A percentile compares a stretch with the other conserved stretches of the same genome.
phyloP scores from a whole-genome alignment of 2,888 invertebrate genomes.

The Perizoma affinitatum region DNA sequence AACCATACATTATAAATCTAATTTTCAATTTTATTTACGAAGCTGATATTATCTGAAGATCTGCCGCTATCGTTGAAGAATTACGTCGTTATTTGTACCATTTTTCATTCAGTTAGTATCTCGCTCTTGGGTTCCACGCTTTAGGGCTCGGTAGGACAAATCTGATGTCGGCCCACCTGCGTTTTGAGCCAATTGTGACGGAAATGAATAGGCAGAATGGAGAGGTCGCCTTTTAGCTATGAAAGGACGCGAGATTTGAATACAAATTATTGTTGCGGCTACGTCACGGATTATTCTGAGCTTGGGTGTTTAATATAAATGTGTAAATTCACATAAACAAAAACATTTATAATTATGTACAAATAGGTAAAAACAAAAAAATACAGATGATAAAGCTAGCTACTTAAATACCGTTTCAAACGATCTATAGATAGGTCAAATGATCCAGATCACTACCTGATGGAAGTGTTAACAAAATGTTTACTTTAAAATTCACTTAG shows the following conservation, averaged over 20 bases:
- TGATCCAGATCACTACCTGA: no score
- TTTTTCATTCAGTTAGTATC: background rate
- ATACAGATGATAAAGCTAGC: no score
- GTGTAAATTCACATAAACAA: background rate
- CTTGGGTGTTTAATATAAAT: background rate
- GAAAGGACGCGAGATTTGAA: constrained; percentile 21
- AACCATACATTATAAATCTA: no score
- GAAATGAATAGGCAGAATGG: constrained; percentile 24
- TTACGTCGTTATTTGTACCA: no score
- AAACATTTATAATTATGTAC: no score
- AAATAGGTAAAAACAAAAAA: no score
- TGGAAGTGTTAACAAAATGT: no score
- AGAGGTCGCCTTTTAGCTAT: constrained; percentile 16
- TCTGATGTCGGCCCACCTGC: constrained; percentile 18
- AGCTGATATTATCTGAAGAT: no score
- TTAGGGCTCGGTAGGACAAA: constrained; percentile 7
- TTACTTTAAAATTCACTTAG: no score
- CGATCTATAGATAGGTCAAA: no score
- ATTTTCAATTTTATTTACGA: background rate
- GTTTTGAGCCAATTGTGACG: constrained; percentile 25
- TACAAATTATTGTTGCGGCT: constrained; percentile 15
- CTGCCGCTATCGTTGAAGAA: no score
- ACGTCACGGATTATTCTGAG: background rate
- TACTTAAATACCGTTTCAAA: no score
- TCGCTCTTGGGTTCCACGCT: background rate